phyloP scores from a whole-genome alignment of 2,888 invertebrate species.

The Phaonia tiefii region DNA sequence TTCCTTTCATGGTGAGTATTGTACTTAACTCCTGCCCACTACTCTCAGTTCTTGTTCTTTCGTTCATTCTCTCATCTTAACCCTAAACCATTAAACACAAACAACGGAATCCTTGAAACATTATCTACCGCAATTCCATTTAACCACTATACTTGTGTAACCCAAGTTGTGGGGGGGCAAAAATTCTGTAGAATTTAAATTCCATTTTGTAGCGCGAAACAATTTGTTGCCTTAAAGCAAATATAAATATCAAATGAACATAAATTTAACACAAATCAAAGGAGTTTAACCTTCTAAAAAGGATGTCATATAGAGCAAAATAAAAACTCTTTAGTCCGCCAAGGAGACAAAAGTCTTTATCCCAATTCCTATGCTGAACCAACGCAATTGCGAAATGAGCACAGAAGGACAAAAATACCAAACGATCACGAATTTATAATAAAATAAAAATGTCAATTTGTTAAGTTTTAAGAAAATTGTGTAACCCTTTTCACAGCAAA shows the following conservation, averaged over 20 bases:
- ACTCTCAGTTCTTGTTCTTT: no score
- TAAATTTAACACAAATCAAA: conserved; percentile 44
- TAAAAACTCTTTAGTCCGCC: neutral
- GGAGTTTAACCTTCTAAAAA: conserved; percentile 29
- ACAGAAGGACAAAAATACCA: conserved; percentile 1
- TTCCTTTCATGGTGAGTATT: neutral
- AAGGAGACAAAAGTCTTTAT: neutral
- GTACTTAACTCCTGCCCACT: no score
- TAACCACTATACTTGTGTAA: neutral
- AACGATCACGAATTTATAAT: conserved; percentile 23
- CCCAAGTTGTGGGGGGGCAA: no score
- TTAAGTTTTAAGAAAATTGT: conserved; percentile 17
- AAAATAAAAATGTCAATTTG: conserved; percentile 46
- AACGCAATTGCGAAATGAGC: no score
- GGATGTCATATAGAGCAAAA: neutral
- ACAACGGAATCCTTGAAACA: neutral
- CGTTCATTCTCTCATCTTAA: no score
- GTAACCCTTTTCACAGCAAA: neutral
- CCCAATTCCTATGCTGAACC: neutral
- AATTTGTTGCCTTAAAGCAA: conserved; percentile 29
- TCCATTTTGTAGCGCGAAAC: neutral
- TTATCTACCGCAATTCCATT: conserved; percentile 6
- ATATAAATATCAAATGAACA: conserved; percentile 29
- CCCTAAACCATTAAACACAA: neutral
- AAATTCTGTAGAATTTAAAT: no score